These are phyloP conservation scores for Podilymbus podiceps DNA, from an alignment of 2,113 vertebrate genomes.

Conservation along the genomic window DNA sequence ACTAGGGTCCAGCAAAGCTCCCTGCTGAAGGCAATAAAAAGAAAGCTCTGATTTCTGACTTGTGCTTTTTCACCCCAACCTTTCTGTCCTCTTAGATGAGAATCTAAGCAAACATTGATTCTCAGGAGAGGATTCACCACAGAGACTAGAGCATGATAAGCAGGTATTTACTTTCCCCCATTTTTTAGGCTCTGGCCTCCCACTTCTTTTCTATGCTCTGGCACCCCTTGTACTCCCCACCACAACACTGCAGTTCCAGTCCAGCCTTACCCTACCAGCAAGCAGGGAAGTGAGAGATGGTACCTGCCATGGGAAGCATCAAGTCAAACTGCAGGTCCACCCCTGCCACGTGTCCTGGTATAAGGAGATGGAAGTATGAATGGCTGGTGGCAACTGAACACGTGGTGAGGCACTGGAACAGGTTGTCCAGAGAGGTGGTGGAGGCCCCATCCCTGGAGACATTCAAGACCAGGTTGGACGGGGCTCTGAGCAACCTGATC, in stretches of 20 bases:
- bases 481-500: too few relatives aligned
- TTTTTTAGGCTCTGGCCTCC: neutral
- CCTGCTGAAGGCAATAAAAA: neutral
- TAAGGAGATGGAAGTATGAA: neutral
- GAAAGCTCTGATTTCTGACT: neutral
- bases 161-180: neutral
- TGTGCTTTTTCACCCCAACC: neutral
- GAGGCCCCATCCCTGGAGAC: too few relatives aligned
- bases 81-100: neutral
- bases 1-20: neutral
- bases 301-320: neutral
- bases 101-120: neutral
- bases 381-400: neutral
- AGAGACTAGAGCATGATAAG: neutral
- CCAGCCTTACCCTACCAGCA: neutral
- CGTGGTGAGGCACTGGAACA: too few relatives aligned
- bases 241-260: neutral
- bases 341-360: neutral
- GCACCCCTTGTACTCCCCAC: neutral
- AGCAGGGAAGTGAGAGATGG: neutral
- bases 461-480: too few relatives aligned
- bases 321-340: neutral
- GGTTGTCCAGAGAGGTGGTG: too few relatives aligned
- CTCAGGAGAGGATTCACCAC: neutral
- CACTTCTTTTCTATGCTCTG: neutral